Evolutionary conservation across 2,888 invertebrate species (phyloP).

Genomic region (Cheilosia vulpina): DNA sequence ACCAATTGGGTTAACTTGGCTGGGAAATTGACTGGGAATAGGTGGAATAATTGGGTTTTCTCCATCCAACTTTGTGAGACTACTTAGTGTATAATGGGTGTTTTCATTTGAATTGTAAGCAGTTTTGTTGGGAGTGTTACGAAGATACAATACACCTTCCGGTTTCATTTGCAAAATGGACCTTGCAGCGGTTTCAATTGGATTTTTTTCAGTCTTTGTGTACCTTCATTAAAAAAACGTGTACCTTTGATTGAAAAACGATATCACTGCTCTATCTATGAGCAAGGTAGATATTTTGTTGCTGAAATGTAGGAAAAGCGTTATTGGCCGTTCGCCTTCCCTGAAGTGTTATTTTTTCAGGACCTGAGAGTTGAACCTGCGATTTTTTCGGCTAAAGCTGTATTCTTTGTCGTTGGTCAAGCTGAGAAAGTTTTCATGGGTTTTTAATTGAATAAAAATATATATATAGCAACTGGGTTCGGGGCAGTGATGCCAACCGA

Average conservation of each 20-base stretch:
- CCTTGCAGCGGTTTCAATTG: constrained; percentile 14
- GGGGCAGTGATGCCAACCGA: no score
- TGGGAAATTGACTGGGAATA: background rate
- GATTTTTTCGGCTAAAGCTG: no score
- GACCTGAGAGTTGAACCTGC: no score
- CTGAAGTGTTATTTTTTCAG: no score
- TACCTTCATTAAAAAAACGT: background rate
- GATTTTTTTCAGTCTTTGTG: constrained; percentile 10
- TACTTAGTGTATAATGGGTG: constrained; percentile 28
- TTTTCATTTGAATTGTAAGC: constrained; percentile 53
- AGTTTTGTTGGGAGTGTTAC: constrained; percentile 17
- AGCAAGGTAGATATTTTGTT: background rate
- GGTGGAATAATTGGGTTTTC: constrained; percentile 27
- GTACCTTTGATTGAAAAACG: background rate
- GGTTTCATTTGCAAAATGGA: constrained; percentile 45
- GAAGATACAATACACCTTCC: background rate
- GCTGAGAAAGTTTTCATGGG: no score
- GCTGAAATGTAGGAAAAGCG: background rate
- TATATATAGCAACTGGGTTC: no score
- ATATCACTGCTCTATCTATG: background rate
- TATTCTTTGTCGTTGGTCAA: no score
- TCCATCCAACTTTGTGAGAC: background rate
- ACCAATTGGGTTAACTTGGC: background rate
- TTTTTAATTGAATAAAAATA: no score
- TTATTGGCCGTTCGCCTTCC: no score